Conservation (phyloP, 37 sponge, comb jelly and placozoan species). For the Eunapius fragilis region DNA sequence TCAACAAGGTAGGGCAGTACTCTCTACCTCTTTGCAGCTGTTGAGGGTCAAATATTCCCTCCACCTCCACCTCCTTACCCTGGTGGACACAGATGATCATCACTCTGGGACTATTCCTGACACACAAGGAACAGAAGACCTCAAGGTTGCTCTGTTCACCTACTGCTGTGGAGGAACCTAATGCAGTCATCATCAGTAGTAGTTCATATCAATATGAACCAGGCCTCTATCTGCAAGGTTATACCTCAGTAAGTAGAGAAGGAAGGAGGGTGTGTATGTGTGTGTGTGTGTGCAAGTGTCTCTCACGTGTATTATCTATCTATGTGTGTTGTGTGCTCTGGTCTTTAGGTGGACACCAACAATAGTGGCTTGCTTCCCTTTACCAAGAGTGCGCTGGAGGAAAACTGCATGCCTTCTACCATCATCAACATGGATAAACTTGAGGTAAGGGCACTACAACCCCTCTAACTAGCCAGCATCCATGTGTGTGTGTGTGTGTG, state of each 20-base stretch:
- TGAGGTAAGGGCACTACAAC: slow-evolving; percentile 19
- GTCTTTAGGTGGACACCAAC: background rate
- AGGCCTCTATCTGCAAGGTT: slow-evolving; percentile 73
- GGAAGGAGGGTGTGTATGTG: background rate
- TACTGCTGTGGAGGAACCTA: background rate
- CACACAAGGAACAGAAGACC: slow-evolving; percentile 63
- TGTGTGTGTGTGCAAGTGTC: background rate
- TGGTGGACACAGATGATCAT: slow-evolving; percentile 61
- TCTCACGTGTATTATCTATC: no score
- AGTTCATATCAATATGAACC: slow-evolving; percentile 37
- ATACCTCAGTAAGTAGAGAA: slow-evolving; percentile 10
- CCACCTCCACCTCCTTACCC: background rate
- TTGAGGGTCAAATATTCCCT: background rate
- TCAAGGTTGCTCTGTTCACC: slow-evolving; percentile 25
- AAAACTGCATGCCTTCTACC: slow-evolving; percentile 34
- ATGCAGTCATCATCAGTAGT: background rate
- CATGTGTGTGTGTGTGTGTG: background rate
- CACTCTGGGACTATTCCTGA: slow-evolving; percentile 77
- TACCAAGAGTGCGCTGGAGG: slow-evolving; percentile 7
- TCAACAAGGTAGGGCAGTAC: slow-evolving; percentile 71
- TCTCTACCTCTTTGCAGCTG: no score
- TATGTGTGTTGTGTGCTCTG: background rate
- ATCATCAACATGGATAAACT: slow-evolving; percentile 18
- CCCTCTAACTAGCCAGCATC: background rate
- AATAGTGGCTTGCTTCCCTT: slow-evolving; percentile 14